Conservation (phyloP, 2,113 vertebrate species). For the Oenanthe melanoleuca region DNA sequence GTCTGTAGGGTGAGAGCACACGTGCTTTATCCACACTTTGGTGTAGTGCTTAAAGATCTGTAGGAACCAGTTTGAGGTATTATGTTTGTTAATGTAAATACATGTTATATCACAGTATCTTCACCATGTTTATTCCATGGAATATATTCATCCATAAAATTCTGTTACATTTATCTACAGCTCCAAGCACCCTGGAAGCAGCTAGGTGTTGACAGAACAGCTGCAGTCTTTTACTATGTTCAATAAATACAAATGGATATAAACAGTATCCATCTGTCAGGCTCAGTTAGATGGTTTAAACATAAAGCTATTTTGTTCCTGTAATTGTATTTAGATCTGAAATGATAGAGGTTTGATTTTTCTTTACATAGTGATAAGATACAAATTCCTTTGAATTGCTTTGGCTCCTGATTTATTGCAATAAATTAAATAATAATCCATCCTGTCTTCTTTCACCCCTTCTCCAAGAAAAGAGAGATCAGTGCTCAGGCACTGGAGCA, state of each 20-base stretch:
- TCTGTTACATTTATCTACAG: conserved; percentile 35
- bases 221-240: conserved; percentile 68
- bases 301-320: conserved; percentile 66
- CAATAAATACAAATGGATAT: conserved; percentile 73
- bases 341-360: conserved; percentile 66
- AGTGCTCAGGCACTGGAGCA: neutral
- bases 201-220: conserved; percentile 56
- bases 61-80: neutral
- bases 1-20: neutral
- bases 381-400: conserved; percentile 61
- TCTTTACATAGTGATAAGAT: conserved; percentile 53
- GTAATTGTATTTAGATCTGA: conserved; percentile 73
- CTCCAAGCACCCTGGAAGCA: conserved; percentile 48
- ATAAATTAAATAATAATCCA: conserved; percentile 69
- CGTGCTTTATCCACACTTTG: neutral
- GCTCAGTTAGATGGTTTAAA: conserved; percentile 40
- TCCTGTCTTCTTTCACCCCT: conserved; percentile 4
- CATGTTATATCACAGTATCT: neutral
- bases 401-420: conserved; percentile 67
- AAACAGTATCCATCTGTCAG: conserved; percentile 64
- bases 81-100: conserved; percentile 1
- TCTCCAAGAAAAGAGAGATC: neutral
- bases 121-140: neutral
- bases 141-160: conserved; percentile 51
- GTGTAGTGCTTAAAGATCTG: conserved; percentile 6